phyloP scores from a whole-genome alignment of 23 tunicate genomes.

The Styela clava region DNA sequence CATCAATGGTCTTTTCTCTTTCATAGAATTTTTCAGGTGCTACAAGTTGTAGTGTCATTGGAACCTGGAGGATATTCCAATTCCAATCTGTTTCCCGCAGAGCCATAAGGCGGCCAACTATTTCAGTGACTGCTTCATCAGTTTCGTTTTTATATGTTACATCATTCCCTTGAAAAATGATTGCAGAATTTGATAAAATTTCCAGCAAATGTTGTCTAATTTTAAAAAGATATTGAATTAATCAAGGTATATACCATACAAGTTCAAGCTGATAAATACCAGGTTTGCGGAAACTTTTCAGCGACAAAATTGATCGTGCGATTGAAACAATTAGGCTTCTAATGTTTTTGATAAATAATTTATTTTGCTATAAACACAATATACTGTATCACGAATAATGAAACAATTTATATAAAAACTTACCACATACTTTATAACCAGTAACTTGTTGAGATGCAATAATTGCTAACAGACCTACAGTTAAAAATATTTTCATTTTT shows the following conservation, averaged over 20 bases:
- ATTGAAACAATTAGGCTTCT: no score
- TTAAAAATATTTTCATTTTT: neutral
- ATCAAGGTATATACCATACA: no score
- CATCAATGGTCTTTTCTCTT: neutral
- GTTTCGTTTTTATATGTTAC: neutral
- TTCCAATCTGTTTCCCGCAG: neutral
- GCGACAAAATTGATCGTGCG: no score
- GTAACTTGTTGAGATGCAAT: neutral
- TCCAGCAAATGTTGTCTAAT: no score
- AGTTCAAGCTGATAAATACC: no score
- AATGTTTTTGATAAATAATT: no score
- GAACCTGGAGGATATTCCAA: neutral
- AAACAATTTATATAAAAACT: neutral
- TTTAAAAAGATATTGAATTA: no score
- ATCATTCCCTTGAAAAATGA: neutral
- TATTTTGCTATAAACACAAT: no score
- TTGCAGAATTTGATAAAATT: no score
- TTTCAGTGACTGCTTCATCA: neutral
- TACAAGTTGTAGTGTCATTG: neutral
- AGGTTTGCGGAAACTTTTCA: no score
- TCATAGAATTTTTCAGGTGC: neutral
- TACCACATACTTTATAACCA: neutral
- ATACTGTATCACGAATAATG: no score
- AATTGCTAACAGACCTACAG: neutral
- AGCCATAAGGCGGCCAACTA: neutral